Percentiles rank a stretch among this genome's conserved stretches.
Conservation (phyloP, 2,888 invertebrate genomes). For the Pheosia gnoma region DNA sequence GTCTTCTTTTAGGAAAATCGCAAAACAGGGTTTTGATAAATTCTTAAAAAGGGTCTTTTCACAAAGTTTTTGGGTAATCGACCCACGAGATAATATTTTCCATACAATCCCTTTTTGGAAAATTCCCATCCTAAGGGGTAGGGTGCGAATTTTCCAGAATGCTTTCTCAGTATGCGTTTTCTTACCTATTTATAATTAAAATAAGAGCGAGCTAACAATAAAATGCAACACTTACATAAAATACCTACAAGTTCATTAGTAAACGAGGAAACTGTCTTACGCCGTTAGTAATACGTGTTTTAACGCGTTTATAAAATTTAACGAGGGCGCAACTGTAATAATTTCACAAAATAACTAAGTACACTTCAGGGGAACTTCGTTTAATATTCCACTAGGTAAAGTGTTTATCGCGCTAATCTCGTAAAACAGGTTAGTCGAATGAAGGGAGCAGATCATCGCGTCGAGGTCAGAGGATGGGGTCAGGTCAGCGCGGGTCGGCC, state of each 20-base stretch:
- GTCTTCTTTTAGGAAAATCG: too few relatives aligned
- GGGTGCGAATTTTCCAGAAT: too few relatives aligned
- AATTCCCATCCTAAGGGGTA: too few relatives aligned
- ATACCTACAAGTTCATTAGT: slow-evolving; percentile 40
- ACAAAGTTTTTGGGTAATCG: too few relatives aligned
- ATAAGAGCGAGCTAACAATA: slow-evolving; percentile 10
- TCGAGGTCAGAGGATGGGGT: slow-evolving; percentile 73
- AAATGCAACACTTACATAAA: slow-evolving; percentile 21
- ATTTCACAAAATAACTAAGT: slow-evolving; percentile 55
- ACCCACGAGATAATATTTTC: too few relatives aligned
- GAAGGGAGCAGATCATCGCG: slow-evolving; percentile 71
- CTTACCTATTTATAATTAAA: neutral
- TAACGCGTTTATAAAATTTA: slow-evolving; percentile 43
- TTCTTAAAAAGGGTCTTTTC: too few relatives aligned
- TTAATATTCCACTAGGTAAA: slow-evolving; percentile 62
- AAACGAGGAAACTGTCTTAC: slow-evolving; percentile 51
- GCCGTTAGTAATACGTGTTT: slow-evolving; percentile 47
- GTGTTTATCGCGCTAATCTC: slow-evolving; percentile 66
- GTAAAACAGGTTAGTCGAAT: slow-evolving; percentile 74
- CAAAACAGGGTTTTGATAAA: too few relatives aligned
- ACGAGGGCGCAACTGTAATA: slow-evolving; percentile 51
- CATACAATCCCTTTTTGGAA: too few relatives aligned
- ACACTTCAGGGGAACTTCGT: slow-evolving; percentile 52
- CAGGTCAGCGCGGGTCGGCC: slow-evolving; percentile 65
- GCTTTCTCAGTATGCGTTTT: too few relatives aligned